Evolutionary conservation across 2,888 invertebrate species (phyloP), one percentile per base, ranked within the genome.

Genomic region (Vandiemenella viatica): DNA sequence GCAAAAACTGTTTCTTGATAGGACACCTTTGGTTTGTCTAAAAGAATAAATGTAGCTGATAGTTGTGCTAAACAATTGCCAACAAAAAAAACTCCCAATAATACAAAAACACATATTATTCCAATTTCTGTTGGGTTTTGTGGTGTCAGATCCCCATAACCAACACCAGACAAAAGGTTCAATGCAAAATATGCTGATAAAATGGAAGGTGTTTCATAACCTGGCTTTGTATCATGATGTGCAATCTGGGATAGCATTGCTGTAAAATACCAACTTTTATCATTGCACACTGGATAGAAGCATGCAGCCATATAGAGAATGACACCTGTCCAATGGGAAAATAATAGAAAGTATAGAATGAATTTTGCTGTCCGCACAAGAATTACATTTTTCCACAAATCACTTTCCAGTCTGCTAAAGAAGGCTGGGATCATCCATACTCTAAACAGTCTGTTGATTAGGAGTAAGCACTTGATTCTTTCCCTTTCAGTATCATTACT

Each of bases 1-100:
- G 43, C 43, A 18, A 43, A 43, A 8, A 43, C 20, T 15, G 19
- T 43, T 13, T 43, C 20, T 21, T 43, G 43, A 21, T 20, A 43
- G 5, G 43, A n/a, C 15, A 13, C 19, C 8, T 18, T 18, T 15
- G 19, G 5, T 15, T 6, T 6, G 17, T 15, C 17, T n/a, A 6
- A 6, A 18, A 21, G 20, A 13, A 21, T 43, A 3, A 43, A 13
- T 18, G 43, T 43, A 8, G 43, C 43, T 15, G 17, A 43, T 15
- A 43, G 2, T 19, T 43, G 7, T 6, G 43, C 16, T 18, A 43
- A 8, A 18, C 43, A 15, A 21, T 17, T 8, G 7, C 19, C 19
- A 21, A 15, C 6, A 5, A 43, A 8, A 2, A 43, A 21, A 1
- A 8, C 8, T 18, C 43, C 43, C 4, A 2, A 15, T 2, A 18